Evolutionary conservation across 2,797 vertebrate species (phyloP), one percentile per base, ranked within the genome.

Genomic region (Gambelia wislizenii): DNA sequence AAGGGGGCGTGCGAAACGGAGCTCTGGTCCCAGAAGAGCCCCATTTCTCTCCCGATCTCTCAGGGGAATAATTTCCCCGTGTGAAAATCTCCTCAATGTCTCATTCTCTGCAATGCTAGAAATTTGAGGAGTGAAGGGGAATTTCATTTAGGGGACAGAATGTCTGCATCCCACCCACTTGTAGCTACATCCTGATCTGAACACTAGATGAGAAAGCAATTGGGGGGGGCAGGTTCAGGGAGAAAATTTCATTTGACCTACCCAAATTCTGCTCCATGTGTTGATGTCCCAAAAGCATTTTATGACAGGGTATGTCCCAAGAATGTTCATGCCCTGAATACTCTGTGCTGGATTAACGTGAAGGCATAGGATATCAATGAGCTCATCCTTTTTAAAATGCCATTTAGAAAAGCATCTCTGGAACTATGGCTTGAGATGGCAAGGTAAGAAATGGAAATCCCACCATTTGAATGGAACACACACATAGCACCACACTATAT

Each of bases 311-410:
- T 54, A 56, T 2, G 39, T 49, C 20, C 69, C 69, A 54, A 74
- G 25, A 72, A 70, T 30, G 20, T 52, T 42, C 52, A 79, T 76
- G 0, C 72, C 90, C 52, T 81, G 84, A 92, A 54, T 5, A 36
- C 82, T 89, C 12, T 87, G 22, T 27, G 52, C n/a, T 89, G 12
- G 69, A 1, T 42, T 89, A 83, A 78, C 54, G 88, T 83, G 3
- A 22, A 9, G 44, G 4, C 6, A 12, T 1, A 1, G 2, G 16
- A 0, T n/a, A 14, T 54, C 72, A n/a, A 52, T 56, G 61, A 10
- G 81, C 2, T 2, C 61, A 89, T 77, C 44, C 47, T 9, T 91
- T 18, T 33, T 25, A 42, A 87, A 70, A 70, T 16, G 3, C 74
- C 25, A 27, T 49, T 64, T 61, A 22, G 67, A 69, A 13, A 72